Percentiles rank a stretch among this genome's conserved stretches.
phyloP scores from a whole-genome alignment of 2,797 vertebrate species.

The Bucorvus abyssinicus region DNA sequence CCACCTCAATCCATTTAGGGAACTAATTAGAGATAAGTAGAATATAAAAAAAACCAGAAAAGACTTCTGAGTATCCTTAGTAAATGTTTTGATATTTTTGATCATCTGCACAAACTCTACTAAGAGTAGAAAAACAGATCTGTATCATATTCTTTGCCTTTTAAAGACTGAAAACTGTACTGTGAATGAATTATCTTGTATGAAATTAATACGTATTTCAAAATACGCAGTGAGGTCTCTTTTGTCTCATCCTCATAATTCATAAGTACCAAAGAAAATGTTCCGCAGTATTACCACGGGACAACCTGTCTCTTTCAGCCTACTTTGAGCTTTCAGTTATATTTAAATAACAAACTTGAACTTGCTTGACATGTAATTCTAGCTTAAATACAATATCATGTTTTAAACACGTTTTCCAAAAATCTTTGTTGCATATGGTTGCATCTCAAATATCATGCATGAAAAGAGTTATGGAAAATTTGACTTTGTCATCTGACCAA shows the following conservation, averaged over 20 bases:
- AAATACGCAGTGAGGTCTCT: background rate
- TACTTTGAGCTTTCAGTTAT: background rate
- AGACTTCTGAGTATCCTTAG: background rate
- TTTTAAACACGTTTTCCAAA: slow-evolving; percentile 33
- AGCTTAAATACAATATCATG: background rate
- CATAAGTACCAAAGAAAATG: background rate
- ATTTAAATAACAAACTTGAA: slow-evolving; percentile 42
- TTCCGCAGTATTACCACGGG: background rate
- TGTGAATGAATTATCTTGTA: background rate
- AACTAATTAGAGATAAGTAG: background rate
- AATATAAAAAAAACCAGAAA: background rate
- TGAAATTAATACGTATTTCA: slow-evolving; percentile 5
- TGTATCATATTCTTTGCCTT: background rate
- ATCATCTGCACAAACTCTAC: background rate
- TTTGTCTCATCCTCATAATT: background rate
- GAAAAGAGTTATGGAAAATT: slow-evolving; percentile 45
- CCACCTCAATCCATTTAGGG: background rate
- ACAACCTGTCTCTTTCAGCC: background rate
- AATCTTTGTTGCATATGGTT: background rate
- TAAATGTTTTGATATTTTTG: background rate
- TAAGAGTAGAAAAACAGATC: background rate
- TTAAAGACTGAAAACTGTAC: background rate
- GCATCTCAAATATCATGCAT: background rate
- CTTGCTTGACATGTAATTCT: slow-evolving; percentile 3
- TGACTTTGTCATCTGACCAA: slow-evolving; percentile 31